These are phyloP conservation scores for Ariopsis seemanni DNA, from an alignment of 2,113 vertebrate species.

Conservation along the genomic window DNA sequence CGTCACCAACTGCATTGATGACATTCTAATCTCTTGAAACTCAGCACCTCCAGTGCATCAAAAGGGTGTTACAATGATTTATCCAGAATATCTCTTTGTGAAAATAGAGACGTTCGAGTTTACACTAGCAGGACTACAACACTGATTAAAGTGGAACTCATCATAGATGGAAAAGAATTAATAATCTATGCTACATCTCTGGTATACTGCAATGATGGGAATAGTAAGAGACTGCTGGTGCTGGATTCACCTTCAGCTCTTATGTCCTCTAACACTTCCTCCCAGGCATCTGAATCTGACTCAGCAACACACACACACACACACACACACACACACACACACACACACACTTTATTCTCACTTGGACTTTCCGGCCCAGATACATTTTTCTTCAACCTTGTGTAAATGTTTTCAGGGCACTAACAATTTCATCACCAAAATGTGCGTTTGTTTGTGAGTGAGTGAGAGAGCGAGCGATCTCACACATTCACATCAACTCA, in stretches of 20 bases:
- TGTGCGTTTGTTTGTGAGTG: neutral
- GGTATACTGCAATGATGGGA: neutral
- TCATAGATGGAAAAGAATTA: neutral
- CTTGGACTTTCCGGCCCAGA: constrained; percentile 5
- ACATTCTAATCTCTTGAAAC: neutral
- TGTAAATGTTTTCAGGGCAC: constrained; percentile 1
- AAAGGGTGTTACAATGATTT: neutral
- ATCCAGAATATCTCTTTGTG: neutral
- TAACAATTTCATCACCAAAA: neutral
- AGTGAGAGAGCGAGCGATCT: too few species aligned
- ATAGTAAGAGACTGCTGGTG: neutral
- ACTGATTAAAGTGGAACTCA: neutral
- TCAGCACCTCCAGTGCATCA: neutral
- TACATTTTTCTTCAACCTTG: constrained; percentile 35
- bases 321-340: neutral
- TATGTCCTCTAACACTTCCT: constrained; percentile 27
- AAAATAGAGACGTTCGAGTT: neutral
- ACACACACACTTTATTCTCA: neutral
- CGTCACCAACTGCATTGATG: neutral
- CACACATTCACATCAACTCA: too few species aligned
- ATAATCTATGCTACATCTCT: neutral
- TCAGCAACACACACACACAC: constrained; percentile 16
- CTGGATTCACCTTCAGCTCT: constrained; percentile 41
- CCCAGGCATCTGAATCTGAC: constrained; percentile 1
- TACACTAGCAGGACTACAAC: neutral